These are phyloP conservation scores for Myopa testacea DNA, from an alignment of 2,888 invertebrate genomes.

Conservation along the genomic window DNA sequence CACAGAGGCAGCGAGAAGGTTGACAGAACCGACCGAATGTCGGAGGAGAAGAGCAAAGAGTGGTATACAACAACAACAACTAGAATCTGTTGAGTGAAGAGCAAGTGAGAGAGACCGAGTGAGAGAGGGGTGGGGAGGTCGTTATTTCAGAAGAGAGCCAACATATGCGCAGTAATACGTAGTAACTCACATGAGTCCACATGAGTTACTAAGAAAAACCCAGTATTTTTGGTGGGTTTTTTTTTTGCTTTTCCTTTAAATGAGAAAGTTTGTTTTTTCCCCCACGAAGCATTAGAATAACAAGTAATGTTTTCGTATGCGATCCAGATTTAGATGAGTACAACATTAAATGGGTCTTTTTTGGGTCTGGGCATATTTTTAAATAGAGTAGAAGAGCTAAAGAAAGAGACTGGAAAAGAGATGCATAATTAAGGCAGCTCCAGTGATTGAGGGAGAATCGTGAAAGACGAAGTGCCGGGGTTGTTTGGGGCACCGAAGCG, in stretches of 20 bases:
- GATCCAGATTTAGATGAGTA: neutral
- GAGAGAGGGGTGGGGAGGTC: neutral
- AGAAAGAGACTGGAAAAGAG: neutral
- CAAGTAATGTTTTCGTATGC: neutral
- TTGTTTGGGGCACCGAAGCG: no score
- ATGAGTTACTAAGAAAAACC: conserved; percentile 17
- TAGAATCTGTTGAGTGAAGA: neutral
- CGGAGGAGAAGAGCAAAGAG: no score
- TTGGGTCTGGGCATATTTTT: neutral
- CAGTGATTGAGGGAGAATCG: no score
- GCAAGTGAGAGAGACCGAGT: neutral
- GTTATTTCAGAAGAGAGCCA: neutral
- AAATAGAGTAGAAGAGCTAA: neutral
- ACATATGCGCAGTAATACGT: conserved; percentile 21
- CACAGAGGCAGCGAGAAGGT: neutral
- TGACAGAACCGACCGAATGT: no score
- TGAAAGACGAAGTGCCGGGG: no score
- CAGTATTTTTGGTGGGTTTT: conserved; percentile 19
- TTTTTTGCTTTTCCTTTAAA: neutral
- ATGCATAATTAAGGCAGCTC: neutral
- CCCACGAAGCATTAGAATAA: neutral
- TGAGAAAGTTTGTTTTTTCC: neutral
- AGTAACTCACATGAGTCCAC: neutral
- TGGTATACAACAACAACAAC: neutral
- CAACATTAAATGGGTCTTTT: neutral